phyloP scores from a whole-genome alignment of 2,797 vertebrate genomes.

The Poecilia velifera region DNA sequence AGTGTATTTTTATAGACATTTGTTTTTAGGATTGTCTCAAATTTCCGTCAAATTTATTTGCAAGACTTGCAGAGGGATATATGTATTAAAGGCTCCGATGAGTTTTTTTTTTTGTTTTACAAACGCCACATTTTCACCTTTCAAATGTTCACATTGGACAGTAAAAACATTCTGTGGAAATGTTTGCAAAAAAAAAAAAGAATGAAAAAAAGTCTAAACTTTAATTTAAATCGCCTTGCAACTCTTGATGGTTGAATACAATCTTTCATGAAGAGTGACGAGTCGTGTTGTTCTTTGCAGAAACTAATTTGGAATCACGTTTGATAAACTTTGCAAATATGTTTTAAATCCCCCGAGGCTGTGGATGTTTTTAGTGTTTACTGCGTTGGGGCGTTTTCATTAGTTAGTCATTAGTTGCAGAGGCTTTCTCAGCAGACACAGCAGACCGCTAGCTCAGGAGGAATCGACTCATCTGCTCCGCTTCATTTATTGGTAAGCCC shows the following conservation, averaged over 20 bases:
- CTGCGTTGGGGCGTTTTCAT: not conserved
- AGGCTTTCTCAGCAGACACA: conserved; percentile 44
- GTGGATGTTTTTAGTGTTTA: not conserved
- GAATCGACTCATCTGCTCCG: conserved; percentile 24
- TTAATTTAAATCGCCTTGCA: not conserved
- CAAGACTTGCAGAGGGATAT: not conserved
- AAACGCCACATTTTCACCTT: not conserved
- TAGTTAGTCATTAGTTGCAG: conserved; percentile 25
- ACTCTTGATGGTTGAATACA: not conserved
- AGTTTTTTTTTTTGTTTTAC: not conserved
- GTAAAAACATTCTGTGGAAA: not conserved
- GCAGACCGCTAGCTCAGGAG: conserved; percentile 42
- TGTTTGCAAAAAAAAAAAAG: too few relatives aligned
- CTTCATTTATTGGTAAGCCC: conserved; percentile 36
- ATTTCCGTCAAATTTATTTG: not conserved
- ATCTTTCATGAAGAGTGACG: not conserved
- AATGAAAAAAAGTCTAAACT: not conserved
- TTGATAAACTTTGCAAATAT: not conserved
- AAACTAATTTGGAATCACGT: not conserved
- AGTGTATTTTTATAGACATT: not conserved
- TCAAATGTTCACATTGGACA: not conserved
- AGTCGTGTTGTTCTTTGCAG: not conserved
- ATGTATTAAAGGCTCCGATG: not conserved
- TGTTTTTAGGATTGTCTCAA: not conserved
- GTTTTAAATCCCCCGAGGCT: not conserved